phyloP scores from a whole-genome alignment of 2,797 vertebrate genomes.

The Aythya fuligula region DNA sequence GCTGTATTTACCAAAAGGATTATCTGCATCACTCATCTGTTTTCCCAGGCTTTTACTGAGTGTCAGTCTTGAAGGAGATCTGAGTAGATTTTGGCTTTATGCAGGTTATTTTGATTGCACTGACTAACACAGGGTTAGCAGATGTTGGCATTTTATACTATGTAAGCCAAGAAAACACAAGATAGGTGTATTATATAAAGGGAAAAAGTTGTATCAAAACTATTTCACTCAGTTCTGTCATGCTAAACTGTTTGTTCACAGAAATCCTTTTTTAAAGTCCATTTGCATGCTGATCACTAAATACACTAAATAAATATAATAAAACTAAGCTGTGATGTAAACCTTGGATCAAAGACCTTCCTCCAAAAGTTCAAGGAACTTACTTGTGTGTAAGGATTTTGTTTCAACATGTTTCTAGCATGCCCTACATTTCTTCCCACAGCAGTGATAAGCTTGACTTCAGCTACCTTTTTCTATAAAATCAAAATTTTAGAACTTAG shows the following conservation, averaged over 20 bases:
- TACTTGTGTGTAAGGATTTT: neutral
- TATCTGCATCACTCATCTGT: constrained; percentile 44
- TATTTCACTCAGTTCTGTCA: neutral
- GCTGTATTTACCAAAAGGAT: constrained; percentile 54
- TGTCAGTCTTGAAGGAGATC: constrained; percentile 13
- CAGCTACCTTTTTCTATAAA: neutral
- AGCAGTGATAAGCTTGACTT: neutral
- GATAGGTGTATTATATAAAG: neutral
- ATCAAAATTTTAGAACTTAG: neutral
- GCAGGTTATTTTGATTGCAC: constrained; percentile 3
- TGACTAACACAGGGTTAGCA: neutral
- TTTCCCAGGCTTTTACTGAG: constrained; percentile 58
- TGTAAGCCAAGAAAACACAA: neutral
- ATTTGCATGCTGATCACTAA: neutral
- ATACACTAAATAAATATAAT: neutral
- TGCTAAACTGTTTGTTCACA: neutral
- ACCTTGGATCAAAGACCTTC: neutral
- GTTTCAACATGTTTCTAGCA: neutral
- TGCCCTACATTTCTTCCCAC: neutral
- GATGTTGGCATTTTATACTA: neutral
- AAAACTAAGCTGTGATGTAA: neutral
- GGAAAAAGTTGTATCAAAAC: neutral
- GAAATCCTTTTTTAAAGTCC: neutral
- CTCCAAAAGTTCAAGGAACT: neutral
- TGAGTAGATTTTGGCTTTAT: neutral